Evolutionary conservation across 2,113 vertebrate species (phyloP).

Genomic region (Emydocephalus ijimae): DNA sequence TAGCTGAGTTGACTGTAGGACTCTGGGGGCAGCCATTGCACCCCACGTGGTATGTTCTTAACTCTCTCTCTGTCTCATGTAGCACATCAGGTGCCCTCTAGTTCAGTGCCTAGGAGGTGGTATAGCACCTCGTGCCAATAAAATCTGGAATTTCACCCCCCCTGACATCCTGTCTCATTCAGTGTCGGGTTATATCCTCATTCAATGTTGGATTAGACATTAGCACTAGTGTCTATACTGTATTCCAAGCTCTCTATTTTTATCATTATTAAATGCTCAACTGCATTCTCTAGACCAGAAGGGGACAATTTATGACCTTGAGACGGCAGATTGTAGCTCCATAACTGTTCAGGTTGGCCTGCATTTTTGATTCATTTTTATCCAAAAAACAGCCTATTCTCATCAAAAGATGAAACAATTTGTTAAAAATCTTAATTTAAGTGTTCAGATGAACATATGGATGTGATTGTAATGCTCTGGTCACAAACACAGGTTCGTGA

Average conservation of each 20-base stretch:
- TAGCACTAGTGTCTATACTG: neutral
- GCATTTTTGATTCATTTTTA: neutral
- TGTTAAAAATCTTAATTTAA: neutral
- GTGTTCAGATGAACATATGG: neutral
- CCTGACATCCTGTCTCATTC: neutral
- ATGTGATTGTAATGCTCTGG: neutral
- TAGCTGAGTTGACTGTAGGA: neutral
- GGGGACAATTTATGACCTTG: neutral
- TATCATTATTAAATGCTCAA: neutral
- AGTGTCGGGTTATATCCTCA: neutral
- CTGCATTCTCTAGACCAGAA: neutral
- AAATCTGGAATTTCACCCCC: slow-evolving; percentile 49
- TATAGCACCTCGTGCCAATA: slow-evolving; percentile 56
- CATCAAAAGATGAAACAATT: neutral
- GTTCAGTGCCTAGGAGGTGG: slow-evolving; percentile 67
- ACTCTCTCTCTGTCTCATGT: slow-evolving; percentile 63
- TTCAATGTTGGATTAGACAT: neutral
- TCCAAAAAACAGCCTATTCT: neutral
- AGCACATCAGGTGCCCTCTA: slow-evolving; percentile 62
- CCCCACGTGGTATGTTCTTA: slow-evolving; percentile 59
- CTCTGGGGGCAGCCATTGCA: slow-evolving; percentile 17
- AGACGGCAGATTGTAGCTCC: neutral
- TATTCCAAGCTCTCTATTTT: neutral
- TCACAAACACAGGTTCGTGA: neutral
- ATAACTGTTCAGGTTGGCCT: neutral